A percentile compares a stretch with the other conserved stretches of the same genome.
Evolutionary conservation across 2,888 invertebrate genomes (phyloP).

Genomic region (Augochlorella aurata): DNA sequence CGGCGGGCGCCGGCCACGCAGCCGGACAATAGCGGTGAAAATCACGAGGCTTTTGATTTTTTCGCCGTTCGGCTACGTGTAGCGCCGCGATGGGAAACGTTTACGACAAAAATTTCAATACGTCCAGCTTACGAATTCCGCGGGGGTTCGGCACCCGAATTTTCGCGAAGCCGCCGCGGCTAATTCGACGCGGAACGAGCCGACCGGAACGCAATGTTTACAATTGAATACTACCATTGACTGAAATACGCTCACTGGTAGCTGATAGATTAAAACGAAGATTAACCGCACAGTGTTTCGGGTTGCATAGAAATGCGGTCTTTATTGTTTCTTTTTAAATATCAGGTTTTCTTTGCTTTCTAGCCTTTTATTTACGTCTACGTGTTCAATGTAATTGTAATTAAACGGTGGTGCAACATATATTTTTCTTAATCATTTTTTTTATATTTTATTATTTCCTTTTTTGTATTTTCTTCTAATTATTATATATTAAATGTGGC

Average conservation of each 20-base stretch:
- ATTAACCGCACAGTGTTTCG: background rate
- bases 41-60: constrained; percentile 38
- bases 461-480: no score
- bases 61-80: background rate
- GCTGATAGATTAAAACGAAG: constrained; percentile 52
- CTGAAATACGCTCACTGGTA: constrained; percentile 47
- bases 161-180: constrained; percentile 41
- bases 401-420: no score
- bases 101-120: constrained; percentile 51
- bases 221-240: constrained; percentile 50
- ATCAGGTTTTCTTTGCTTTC: no score
- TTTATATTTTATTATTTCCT: no score
- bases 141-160: constrained; percentile 4
- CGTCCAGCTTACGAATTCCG: constrained; percentile 15
- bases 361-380: no score
- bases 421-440: no score
- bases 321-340: no score
- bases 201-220: constrained; percentile 32
- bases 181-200: constrained; percentile 42
- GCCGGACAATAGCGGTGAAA: constrained; percentile 45
- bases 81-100: background rate
- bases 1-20: constrained; percentile 16
- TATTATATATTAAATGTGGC: no score
- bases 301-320: no score
- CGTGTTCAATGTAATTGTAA: no score